phyloP scores from a whole-genome alignment of 2,888 invertebrate species.

The Eupithecia inturbata region DNA sequence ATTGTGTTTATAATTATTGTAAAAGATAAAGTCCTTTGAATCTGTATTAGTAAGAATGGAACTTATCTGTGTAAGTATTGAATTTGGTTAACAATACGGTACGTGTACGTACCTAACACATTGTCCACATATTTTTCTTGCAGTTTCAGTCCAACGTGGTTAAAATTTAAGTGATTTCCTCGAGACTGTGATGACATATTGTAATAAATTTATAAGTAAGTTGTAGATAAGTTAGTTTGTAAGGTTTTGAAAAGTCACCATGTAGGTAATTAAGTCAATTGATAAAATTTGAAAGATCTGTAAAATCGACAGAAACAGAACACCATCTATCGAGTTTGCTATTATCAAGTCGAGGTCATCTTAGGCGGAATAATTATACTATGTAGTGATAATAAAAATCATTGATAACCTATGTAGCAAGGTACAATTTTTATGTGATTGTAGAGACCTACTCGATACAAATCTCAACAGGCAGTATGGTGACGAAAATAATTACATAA shows the following conservation, averaged over 20 bases:
- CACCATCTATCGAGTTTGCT: background rate
- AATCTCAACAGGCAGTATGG: background rate
- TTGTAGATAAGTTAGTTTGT: conserved; percentile 5
- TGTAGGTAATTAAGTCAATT: background rate
- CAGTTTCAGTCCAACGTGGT: conserved; percentile 57
- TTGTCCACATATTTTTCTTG: background rate
- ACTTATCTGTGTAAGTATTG: background rate
- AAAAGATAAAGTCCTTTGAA: background rate
- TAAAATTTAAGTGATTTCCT: conserved; percentile 70
- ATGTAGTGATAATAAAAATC: background rate
- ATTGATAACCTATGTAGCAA: background rate
- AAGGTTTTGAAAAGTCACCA: background rate
- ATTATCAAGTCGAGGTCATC: background rate
- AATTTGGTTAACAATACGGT: background rate
- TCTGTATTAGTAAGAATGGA: background rate
- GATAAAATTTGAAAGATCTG: background rate
- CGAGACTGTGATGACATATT: conserved; percentile 78
- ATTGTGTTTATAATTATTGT: background rate
- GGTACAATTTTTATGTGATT: too few species aligned
- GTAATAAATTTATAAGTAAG: conserved; percentile 38
- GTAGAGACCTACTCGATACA: background rate
- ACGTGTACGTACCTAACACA: background rate
- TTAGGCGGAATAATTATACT: background rate
- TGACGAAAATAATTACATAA: background rate
- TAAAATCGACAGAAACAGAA: background rate